Base-by-base conservation (phyloP, 2,888 invertebrate genomes). In the Rhamnusium bicolor region DNA sequence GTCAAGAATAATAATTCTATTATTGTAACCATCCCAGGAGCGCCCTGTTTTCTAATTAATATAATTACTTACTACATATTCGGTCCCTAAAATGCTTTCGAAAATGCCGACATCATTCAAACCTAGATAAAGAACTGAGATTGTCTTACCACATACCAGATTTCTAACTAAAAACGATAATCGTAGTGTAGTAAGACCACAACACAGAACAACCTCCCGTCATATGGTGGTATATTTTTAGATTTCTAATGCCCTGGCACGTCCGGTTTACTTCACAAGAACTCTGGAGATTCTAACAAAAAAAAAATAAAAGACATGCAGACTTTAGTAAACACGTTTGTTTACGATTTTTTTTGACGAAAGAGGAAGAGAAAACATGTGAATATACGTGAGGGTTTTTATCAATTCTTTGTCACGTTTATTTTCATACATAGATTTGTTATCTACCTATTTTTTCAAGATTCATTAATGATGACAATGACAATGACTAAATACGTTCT, bases 171-270 rank as follows among this genome's bases (percentile, higher is more conserved):
- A 56, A 24, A 56, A 6, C 7, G 24, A 56, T 16, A 46, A 21
- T n/a, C 14, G 18, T 8, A 21, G 12, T 51, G n/a, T 19, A 7
- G 21, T 14, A 62, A 21, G 47, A 47, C 46, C 46, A 62, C 18
- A 24, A 47, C 61, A 14, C 14, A 63, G 47, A 51, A 49, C 63
- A 58, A 58, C 8, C 58, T 24, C 21, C 29, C 27, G 19, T 47
- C 63, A 53, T 51, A 65, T 65, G 63, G 63, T 8, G 29, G 27
- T 51, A 29, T 51, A 51, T 65, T 65, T 65, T 65, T 58, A 27
- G 47, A 21, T 46, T 51, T 10, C 8, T 18, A 49, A 49, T 27
- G 14, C 14, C 16, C 46, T 21, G 27, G 29, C 49, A 27, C 27
- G 29, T 51, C 63, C 63, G 63, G 51, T 16, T 47, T 51, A 29